Conservation (phyloP, 2,113 vertebrate genomes). For the Willisornis vidua region DNA sequence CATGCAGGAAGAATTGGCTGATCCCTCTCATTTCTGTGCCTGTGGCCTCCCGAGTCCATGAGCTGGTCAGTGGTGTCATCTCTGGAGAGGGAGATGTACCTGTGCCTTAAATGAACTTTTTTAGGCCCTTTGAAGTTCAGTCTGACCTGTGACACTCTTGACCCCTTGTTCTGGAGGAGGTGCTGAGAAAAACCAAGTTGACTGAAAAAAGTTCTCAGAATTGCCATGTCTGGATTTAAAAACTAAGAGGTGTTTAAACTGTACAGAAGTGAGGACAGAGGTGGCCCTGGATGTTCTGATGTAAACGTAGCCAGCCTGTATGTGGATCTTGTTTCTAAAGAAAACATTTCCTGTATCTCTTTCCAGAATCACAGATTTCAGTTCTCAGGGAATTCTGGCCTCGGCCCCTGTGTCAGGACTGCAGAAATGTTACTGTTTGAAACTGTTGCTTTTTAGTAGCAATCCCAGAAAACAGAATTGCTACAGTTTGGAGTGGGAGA, state of each 20-base stretch:
- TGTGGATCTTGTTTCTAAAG: neutral
- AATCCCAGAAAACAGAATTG: neutral
- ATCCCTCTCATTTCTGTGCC: neutral
- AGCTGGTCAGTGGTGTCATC: neutral
- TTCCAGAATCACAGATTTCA: neutral
- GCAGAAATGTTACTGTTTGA: neutral
- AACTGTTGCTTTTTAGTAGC: neutral
- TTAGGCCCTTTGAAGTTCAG: neutral
- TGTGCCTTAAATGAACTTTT: neutral
- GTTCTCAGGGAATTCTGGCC: neutral
- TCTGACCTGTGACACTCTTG: neutral
- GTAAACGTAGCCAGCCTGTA: neutral
- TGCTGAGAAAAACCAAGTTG: neutral
- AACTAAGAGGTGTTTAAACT: neutral
- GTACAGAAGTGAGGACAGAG: neutral
- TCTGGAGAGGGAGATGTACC: neutral
- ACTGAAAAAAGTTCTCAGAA: neutral
- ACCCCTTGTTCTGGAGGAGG: neutral
- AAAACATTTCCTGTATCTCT: neutral
- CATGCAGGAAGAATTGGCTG: neutral
- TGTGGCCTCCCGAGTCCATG: neutral
- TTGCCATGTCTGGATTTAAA: neutral
- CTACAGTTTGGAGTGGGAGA: neutral
- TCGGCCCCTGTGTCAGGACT: neutral
- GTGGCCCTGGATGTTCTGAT: neutral